These are phyloP conservation scores for Chloropsis hardwickii DNA, from an alignment of 2,113 vertebrate species.

Conservation along the genomic window DNA sequence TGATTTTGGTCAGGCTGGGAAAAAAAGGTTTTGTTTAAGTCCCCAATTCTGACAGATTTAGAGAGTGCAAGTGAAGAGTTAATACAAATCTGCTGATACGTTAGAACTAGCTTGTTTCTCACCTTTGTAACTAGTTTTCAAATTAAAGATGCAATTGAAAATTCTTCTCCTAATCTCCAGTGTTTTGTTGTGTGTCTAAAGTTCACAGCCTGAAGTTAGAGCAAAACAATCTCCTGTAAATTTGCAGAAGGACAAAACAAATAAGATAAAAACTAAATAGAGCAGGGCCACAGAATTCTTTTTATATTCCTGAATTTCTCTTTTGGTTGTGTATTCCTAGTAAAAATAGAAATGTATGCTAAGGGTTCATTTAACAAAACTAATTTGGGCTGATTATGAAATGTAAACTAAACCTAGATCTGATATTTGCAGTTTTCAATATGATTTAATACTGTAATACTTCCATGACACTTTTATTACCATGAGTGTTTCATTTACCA, in stretches of 20 bases:
- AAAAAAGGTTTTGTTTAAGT: background rate
- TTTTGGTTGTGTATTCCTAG: background rate
- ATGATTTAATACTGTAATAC: background rate
- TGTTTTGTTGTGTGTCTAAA: background rate
- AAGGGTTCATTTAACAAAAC: background rate
- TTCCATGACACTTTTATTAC: background rate
- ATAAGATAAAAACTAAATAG: background rate
- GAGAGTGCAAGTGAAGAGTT: background rate
- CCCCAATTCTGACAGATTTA: background rate
- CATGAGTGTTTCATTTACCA: background rate
- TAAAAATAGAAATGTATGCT: background rate
- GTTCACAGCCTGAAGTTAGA: background rate
- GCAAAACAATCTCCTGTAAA: background rate
- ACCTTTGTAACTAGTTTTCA: background rate
- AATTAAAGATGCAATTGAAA: background rate
- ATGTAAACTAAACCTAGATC: background rate
- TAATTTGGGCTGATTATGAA: background rate
- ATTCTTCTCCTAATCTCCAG: background rate
- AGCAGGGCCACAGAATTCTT: background rate
- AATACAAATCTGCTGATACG: background rate
- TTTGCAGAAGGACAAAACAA: background rate
- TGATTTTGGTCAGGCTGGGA: background rate
- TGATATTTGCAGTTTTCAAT: background rate
- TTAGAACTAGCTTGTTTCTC: background rate
- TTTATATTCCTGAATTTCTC: background rate